These are phyloP conservation scores for Dicycla oo DNA, from an alignment of 2,888 invertebrate species.

Conservation along the genomic window DNA sequence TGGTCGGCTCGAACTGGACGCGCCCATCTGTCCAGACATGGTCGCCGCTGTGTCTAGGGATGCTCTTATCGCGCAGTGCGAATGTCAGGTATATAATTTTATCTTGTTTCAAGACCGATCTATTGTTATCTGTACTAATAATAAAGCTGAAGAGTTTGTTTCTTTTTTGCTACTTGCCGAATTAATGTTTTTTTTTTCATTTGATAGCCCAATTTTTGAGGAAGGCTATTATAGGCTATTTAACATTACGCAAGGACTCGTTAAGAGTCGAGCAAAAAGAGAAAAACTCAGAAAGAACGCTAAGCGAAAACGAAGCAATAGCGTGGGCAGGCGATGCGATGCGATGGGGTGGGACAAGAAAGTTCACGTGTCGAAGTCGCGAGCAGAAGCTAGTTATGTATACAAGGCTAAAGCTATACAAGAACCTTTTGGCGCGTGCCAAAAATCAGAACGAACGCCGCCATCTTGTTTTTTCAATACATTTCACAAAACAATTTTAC, in stretches of 20 bases:
- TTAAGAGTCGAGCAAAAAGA: no score
- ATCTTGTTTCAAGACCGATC: not conserved
- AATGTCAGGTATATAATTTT: slow-evolving; percentile 92
- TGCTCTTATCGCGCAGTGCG: slow-evolving; percentile 96
- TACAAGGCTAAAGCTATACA: not conserved
- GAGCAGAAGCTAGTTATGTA: not conserved
- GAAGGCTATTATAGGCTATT: no score
- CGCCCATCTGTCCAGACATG: slow-evolving; percentile 95
- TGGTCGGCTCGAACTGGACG: slow-evolving; percentile 91
- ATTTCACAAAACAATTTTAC: not conserved
- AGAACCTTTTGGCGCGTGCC: not conserved
- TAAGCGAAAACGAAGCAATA: no score
- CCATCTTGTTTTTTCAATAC: not conserved
- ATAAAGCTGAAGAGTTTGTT: no score
- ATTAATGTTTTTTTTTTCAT: no score
- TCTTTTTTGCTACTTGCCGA: no score
- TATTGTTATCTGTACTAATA: not conserved
- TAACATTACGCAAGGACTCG: no score
- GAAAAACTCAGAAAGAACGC: no score
- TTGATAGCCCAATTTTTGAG: no score
- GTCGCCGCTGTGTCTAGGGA: slow-evolving; percentile 95
- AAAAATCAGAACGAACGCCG: not conserved
- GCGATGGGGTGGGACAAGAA: no score
- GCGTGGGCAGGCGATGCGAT: no score
- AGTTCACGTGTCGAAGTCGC: no score